Evolutionary conservation across 2,888 invertebrate species (phyloP), one percentile per base, ranked within the genome.

Genomic region (Amblyjoppa proteus): DNA sequence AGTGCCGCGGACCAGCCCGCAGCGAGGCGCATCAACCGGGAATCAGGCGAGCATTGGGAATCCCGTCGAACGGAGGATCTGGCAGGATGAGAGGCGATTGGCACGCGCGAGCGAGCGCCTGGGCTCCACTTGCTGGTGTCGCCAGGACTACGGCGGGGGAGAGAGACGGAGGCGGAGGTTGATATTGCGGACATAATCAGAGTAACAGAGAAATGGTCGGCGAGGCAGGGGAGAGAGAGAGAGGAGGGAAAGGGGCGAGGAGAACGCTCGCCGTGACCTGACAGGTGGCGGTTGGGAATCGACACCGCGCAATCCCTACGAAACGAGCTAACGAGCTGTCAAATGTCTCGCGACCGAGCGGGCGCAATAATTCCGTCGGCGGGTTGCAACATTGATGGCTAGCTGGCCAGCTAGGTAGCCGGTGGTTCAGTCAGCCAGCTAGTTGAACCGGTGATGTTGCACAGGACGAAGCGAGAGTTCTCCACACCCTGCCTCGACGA

Each of bases 301-400:
- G 87, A 87, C 86, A 86, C 84, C 75, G 53, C 34, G 66, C 53
- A 56, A 85, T 81, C 74, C 78, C 81, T 81, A 81, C 84, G 86
- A 87, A 89, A 89, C 88, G 88, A 88, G 85, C 88, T 91, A 91
- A 90, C 90, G 89, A 90, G 87, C 91, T 91, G 91, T 91, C 90
- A 90, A 90, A 88, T 81, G 88, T 91, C 89, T 88, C 80, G 70
- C 71, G 78, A 70, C 78, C 75, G 77, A 84, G 77, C 77, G 81
- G 73, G 69, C 77, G 66, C 79, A 82, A 82, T 85, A 85, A 85
- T 82, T 85, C 53, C 71, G 82, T 79, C 76, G 58, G 28, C 58
- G 71, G 31, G 38, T 45, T 68, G 56, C 73, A 53, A 38, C 49
- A 49, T 34, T 41, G 61, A 76, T 53, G 31, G 41, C 41, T 64